Conservation (phyloP, 2,888 invertebrate species). For the Hyposoter didymator region DNA sequence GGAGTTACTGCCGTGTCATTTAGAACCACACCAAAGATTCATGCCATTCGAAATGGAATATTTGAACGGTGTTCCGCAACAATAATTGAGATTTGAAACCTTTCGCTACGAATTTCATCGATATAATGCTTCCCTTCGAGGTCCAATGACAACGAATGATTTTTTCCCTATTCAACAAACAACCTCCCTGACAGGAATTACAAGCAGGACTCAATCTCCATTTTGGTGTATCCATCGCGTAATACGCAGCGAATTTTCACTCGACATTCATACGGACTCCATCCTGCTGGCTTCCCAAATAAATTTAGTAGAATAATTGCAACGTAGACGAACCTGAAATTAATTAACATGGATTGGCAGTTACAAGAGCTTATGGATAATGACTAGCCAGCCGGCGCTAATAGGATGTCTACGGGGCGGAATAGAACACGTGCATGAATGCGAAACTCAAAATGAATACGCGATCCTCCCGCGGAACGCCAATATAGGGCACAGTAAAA, state of each 20-base stretch:
- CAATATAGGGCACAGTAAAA: background rate
- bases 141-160: background rate
- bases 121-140: background rate
- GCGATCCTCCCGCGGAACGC: constrained; percentile 26
- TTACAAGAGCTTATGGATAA: constrained; percentile 57
- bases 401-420: constrained; percentile 65
- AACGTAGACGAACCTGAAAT: constrained; percentile 62
- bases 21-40: background rate
- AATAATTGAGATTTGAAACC: background rate
- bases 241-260: background rate
- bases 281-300: background rate
- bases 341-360: constrained; percentile 62
- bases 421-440: constrained; percentile 62
- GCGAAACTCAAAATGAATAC: constrained; percentile 57
- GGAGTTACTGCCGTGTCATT: background rate
- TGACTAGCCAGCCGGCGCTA: constrained; percentile 57
- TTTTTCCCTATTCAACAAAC: background rate
- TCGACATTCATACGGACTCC: background rate
- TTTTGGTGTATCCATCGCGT: background rate
- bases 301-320: constrained; percentile 50
- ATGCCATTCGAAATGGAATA: background rate
- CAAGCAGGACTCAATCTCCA: background rate
- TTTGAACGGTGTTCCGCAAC: background rate
- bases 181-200: background rate
- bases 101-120: background rate